Percentiles rank a stretch among this genome's conserved stretches.
phyloP scores from a whole-genome alignment of 2,113 vertebrate species.

The Oceanites oceanicus region DNA sequence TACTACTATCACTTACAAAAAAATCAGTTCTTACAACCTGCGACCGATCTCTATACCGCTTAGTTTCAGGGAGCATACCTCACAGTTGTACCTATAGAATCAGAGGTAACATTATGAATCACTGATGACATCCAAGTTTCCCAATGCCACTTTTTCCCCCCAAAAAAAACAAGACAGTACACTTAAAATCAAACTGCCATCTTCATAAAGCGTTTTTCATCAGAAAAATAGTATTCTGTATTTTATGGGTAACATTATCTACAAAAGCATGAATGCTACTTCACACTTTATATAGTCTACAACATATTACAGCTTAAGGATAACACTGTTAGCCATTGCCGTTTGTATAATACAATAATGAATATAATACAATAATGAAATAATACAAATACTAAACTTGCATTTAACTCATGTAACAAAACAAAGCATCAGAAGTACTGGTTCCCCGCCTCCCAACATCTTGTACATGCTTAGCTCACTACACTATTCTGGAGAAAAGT shows the following conservation, averaged over 20 bases:
- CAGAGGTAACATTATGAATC: not conserved
- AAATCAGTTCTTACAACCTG: not conserved
- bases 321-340: not conserved
- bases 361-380: not conserved
- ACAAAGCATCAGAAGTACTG: not conserved
- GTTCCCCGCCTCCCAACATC: not conserved
- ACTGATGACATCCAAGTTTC: not conserved
- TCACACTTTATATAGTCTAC: not conserved
- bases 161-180: accelerated
- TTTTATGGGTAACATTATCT: not conserved
- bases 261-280: not conserved
- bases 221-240: not conserved
- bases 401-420: not conserved
- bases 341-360: not conserved
- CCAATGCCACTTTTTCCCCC: not conserved
- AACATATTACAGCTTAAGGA: not conserved
- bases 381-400: not conserved
- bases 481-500: not conserved
- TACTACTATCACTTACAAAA: not conserved
- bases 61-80: not conserved
- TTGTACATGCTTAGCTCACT: not conserved
- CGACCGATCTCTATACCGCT: not conserved
- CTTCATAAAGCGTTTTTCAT: not conserved
- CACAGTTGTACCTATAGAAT: not conserved
- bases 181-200: not conserved